phyloP scores from a whole-genome alignment of 2,797 vertebrate genomes.

The Myotis daubentonii region DNA sequence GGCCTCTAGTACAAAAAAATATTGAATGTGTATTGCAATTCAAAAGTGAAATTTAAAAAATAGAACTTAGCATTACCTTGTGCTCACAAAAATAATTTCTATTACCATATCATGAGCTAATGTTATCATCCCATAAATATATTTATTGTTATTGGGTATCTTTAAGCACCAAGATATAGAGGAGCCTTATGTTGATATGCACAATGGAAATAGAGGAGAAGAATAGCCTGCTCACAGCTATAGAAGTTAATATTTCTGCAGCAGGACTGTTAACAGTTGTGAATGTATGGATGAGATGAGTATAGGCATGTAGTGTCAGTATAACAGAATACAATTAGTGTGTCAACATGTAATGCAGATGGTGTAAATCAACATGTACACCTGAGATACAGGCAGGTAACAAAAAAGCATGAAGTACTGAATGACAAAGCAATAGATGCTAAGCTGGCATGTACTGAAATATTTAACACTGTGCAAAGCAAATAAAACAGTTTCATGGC shows the following conservation, averaged over 20 bases:
- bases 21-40: neutral
- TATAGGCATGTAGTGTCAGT: neutral
- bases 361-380: neutral
- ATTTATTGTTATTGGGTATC: neutral
- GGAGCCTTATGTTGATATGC: neutral
- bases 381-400: neutral
- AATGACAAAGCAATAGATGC: neutral
- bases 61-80: neutral
- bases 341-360: neutral
- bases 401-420: neutral
- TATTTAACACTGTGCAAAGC: neutral
- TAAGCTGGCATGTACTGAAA: neutral
- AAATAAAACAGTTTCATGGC: neutral
- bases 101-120: neutral
- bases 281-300: neutral
- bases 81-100: neutral
- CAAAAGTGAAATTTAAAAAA: neutral
- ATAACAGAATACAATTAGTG: neutral
- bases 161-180: neutral
- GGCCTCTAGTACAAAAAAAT: neutral
- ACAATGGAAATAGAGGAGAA: neutral
- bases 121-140: neutral
- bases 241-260: neutral
- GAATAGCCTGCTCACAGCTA: neutral
- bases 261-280: neutral